Percentiles rank a stretch among this genome's conserved stretches.
These are phyloP conservation scores for Allolobophora icterica DNA, from an alignment of 2,888 invertebrate species.

Conservation along the genomic window DNA sequence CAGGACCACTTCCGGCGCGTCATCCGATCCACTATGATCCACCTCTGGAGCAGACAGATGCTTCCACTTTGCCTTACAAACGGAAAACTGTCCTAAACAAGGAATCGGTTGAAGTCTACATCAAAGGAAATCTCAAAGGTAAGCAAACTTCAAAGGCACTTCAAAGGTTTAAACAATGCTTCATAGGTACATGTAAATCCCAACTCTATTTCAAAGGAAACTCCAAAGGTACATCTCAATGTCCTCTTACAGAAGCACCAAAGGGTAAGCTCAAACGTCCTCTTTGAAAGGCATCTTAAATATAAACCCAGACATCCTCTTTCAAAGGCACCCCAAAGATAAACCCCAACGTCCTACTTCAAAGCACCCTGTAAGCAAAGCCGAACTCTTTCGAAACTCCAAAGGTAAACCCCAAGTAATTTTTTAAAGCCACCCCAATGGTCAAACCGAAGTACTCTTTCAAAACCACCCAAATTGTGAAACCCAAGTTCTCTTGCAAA, in stretches of 20 bases:
- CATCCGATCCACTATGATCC: not conserved
- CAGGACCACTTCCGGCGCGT: conserved; percentile 4
- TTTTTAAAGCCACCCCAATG: too few species aligned
- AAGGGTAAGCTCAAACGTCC: too few species aligned
- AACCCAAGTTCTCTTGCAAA: not conserved
- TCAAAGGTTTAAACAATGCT: not conserved
- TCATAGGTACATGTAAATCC: too few species aligned
- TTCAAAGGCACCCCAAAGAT: not conserved
- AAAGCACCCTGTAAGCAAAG: not conserved
- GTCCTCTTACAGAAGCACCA: too few species aligned
- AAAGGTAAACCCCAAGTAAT: too few species aligned
- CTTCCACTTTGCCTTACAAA: conserved; percentile 10
- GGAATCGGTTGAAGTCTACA: not conserved
- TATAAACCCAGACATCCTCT: not conserved
- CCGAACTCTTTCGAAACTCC: not conserved
- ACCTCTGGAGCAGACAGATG: not conserved
- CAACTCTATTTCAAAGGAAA: too few species aligned
- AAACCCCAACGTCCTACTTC: not conserved
- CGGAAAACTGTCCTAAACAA: not conserved
- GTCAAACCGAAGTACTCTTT: not conserved
- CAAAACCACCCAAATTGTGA: not conserved
- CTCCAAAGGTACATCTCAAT: too few species aligned
- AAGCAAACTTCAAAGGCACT: not conserved
- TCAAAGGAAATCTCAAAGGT: not conserved
- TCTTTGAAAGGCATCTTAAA: too few species aligned